These are phyloP conservation scores for Falco peregrinus DNA, from an alignment of 2,797 vertebrate genomes.

Conservation along the genomic window DNA sequence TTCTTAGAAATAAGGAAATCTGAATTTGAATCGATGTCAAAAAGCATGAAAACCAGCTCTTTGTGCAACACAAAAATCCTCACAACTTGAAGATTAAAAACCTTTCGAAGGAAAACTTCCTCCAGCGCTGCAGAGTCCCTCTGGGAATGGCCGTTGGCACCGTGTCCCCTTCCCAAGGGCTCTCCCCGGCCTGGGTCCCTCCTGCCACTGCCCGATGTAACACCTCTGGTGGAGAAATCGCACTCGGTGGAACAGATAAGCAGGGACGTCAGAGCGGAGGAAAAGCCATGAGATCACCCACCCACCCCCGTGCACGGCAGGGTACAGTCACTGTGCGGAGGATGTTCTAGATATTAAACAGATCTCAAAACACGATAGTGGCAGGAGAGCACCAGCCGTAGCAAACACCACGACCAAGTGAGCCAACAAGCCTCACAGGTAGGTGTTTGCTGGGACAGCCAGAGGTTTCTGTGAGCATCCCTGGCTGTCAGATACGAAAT, in stretches of 20 bases:
- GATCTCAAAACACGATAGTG: rapidly evolving
- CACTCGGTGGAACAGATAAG: background rate
- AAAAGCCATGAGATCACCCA: conserved; percentile 15
- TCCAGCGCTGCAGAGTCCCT: background rate
- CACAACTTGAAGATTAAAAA: background rate
- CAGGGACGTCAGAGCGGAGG: background rate
- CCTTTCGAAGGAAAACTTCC: background rate
- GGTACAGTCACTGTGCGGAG: background rate
- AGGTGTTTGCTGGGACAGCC: rapidly evolving
- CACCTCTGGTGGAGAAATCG: background rate
- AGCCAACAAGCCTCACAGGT: background rate
- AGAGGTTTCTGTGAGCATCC: background rate
- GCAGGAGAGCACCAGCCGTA: background rate
- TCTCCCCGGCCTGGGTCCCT: background rate
- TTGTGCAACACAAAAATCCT: background rate
- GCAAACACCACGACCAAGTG: rapidly evolving
- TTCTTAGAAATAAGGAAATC: background rate
- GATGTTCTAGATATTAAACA: background rate
- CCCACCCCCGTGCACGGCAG: background rate
- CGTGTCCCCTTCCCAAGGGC: background rate
- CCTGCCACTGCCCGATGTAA: background rate
- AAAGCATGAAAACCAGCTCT: background rate
- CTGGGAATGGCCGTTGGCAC: background rate
- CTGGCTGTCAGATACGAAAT: background rate
- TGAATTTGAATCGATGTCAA: background rate